A percentile compares a stretch with the other conserved stretches of the same genome.
phyloP scores from a whole-genome alignment of 2,113 vertebrate species.

The Mobula birostris region DNA sequence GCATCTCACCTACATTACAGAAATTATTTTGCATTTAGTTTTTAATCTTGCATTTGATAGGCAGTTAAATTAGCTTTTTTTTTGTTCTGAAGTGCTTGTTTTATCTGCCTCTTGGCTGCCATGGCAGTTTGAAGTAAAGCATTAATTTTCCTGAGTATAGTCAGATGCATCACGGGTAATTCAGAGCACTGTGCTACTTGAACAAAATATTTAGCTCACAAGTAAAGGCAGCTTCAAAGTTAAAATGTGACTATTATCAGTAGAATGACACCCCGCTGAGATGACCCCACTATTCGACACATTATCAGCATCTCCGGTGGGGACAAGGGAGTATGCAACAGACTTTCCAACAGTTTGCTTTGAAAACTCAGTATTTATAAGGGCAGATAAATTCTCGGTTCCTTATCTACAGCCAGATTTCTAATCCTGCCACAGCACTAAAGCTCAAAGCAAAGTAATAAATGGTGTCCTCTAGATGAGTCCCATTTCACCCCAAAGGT shows the following conservation, averaged over 20 bases:
- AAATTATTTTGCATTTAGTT: not conserved
- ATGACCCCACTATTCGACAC: not conserved
- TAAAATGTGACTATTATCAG: not conserved
- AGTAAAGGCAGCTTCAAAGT: not conserved
- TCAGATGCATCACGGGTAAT: not conserved
- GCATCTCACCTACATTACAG: not conserved
- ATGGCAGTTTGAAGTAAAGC: not conserved
- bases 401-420: not conserved
- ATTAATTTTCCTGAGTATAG: slow-evolving; percentile 14
- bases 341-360: not conserved
- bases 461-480: not conserved
- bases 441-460: not conserved
- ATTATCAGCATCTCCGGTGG: not conserved
- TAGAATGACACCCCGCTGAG: not conserved
- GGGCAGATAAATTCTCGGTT: not conserved
- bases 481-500: not conserved
- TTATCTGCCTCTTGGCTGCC: not conserved
- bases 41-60: slow-evolving; percentile 28
- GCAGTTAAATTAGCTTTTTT: slow-evolving; percentile 16
- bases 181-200: not conserved
- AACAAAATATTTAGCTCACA: not conserved
- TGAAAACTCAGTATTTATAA: not conserved
- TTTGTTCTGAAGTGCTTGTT: slow-evolving; percentile 8
- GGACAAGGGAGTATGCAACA: not conserved
- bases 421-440: not conserved